These are phyloP conservation scores for Drosophila punjabiensis DNA, from an alignment of 1,140 invertebrate genomes.

Conservation along the genomic window DNA sequence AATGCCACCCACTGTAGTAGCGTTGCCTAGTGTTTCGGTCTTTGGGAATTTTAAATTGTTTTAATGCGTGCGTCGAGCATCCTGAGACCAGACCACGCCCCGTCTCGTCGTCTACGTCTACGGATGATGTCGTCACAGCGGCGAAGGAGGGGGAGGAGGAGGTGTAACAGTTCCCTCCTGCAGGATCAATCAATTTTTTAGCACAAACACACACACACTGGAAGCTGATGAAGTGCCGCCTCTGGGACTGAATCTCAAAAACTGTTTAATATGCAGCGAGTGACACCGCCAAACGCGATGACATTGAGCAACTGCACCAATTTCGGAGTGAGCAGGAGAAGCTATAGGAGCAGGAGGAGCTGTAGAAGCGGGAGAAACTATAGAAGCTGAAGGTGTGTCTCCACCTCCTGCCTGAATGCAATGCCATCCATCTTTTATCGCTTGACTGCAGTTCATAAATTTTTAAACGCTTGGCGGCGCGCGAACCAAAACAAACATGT, in stretches of 20 bases:
- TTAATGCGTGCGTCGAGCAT: conserved; percentile 69
- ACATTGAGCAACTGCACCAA: conserved; percentile 73
- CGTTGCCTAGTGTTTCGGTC: conserved; percentile 47
- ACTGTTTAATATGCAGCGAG: conserved; percentile 79
- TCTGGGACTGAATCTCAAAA: conserved; percentile 51
- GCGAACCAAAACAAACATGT: conserved; percentile 66
- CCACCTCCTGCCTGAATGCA: conserved; percentile 22
- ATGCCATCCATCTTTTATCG: conserved; percentile 67
- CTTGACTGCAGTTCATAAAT: conserved; percentile 78
- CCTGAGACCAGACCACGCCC: conserved; percentile 58
- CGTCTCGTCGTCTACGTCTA: conserved; percentile 40
- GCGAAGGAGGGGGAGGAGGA: conserved; percentile 12
- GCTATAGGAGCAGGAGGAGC: neutral
- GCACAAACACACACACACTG: conserved; percentile 26
- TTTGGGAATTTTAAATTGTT: conserved; percentile 80
- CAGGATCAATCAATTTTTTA: conserved; percentile 83
- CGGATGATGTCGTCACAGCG: conserved; percentile 73
- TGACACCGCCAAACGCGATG: conserved; percentile 68
- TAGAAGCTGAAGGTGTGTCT: conserved; percentile 13
- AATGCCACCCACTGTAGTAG: conserved; percentile 34
- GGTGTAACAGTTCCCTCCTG: conserved; percentile 4
- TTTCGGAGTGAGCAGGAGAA: conserved; percentile 44
- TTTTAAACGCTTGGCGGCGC: conserved; percentile 65
- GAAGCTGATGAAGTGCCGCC: conserved; percentile 75
- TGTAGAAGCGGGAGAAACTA: neutral